A percentile compares a stretch with the other conserved stretches of the same genome.
Conservation (phyloP, 2,888 invertebrate species). For the Orchesella flavescens region DNA sequence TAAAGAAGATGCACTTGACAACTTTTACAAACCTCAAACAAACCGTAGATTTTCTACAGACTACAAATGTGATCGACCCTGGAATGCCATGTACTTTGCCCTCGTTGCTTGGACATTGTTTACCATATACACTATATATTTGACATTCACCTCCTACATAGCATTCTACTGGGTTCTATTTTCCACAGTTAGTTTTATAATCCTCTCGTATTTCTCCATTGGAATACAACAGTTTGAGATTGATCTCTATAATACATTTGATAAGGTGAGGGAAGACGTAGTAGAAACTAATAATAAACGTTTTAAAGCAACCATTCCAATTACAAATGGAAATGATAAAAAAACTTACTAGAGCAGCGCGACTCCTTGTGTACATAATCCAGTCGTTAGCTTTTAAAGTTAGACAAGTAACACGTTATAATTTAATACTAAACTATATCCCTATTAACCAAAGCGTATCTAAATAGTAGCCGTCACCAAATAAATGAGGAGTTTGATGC, state of each 20-base stretch:
- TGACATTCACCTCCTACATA: constrained; percentile 74
- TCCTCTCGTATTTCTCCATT: constrained; percentile 77
- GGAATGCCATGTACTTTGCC: constrained; percentile 76
- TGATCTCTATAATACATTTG: constrained; percentile 68
- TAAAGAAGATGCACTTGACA: constrained; percentile 79
- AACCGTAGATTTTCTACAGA: constrained; percentile 50
- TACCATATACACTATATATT: constrained; percentile 75
- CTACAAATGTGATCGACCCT: constrained; percentile 64
- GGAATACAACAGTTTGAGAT: constrained; percentile 80
- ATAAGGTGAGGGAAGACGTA: constrained; percentile 13
- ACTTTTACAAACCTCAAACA: constrained; percentile 76
- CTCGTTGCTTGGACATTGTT: constrained; percentile 81
- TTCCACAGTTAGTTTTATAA: constrained; percentile 77
- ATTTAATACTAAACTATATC: no score
- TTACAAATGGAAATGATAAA: constrained; percentile 11
- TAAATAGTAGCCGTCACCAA: neutral
- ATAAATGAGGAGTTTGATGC: no score
- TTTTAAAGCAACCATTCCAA: constrained; percentile 11
- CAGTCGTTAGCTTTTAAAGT: no score
- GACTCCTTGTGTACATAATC: no score
- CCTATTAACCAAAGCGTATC: no score
- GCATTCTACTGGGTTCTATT: constrained; percentile 78
- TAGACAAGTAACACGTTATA: no score
- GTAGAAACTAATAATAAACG: neutral
- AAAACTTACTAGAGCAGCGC: constrained; percentile 33